Conservation (phyloP, 2,797 vertebrate genomes). For the Micropoecilia bifurca region DNA sequence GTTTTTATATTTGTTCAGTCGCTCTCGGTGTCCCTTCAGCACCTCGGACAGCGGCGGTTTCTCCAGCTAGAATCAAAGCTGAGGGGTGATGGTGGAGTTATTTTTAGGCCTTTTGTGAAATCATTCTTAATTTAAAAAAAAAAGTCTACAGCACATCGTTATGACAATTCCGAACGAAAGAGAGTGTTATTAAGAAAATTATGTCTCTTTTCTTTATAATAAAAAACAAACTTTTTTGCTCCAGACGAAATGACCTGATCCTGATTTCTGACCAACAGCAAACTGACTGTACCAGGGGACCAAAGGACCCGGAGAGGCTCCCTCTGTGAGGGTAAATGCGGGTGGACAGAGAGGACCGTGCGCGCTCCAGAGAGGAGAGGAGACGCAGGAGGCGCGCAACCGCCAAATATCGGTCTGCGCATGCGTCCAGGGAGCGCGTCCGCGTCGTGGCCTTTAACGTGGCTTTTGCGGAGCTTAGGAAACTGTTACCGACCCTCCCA, state of each 20-base stretch:
- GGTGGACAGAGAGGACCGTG: slow-evolving; percentile 70
- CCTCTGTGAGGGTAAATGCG: slow-evolving; percentile 74
- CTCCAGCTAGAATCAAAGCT: neutral
- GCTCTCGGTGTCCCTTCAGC: slow-evolving; percentile 44
- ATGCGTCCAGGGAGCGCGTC: slow-evolving; percentile 87
- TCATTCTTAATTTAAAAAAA: neutral
- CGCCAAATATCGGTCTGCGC: slow-evolving; percentile 85
- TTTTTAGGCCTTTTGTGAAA: neutral
- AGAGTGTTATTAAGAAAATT: neutral
- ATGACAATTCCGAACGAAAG: neutral
- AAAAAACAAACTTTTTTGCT: neutral
- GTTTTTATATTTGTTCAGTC: neutral
- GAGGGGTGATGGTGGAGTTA: neutral
- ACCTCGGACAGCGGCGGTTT: slow-evolving; percentile 62
- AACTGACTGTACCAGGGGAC: slow-evolving; percentile 83
- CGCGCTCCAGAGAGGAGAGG: slow-evolving; percentile 83
- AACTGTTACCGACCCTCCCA: slow-evolving; percentile 86
- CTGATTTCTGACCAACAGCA: slow-evolving; percentile 84
- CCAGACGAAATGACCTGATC: neutral
- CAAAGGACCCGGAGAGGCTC: slow-evolving; percentile 81
- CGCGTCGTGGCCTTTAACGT: slow-evolving; percentile 88
- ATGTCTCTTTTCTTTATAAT: neutral
- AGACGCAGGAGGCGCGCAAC: slow-evolving; percentile 84
- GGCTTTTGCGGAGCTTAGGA: slow-evolving; percentile 86
- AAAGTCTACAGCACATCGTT: neutral